Base-by-base conservation (phyloP, 2,888 invertebrate genomes). In the Ptilodon capucinus region DNA sequence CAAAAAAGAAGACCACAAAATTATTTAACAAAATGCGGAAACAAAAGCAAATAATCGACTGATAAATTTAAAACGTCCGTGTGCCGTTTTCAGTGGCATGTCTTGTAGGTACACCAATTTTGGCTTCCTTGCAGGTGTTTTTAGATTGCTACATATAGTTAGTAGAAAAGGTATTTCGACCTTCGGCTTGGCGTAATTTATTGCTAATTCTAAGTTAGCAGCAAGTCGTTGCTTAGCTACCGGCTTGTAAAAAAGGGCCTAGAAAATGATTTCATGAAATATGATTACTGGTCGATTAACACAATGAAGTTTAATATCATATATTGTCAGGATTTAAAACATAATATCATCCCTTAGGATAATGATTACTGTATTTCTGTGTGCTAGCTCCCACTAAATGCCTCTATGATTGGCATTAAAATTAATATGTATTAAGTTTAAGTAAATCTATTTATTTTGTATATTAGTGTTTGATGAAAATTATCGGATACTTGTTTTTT, bases 381-480 rank as follows among this genome's bases (percentile, higher is more conserved):
- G 35, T 40, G 5, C 35, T 30, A 44, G 21, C 19, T 56, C 74
- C 72, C 74, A 66, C 74, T 70, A 64, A 64, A 57, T 71, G 63
- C 50, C 51, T 38, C 32, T 25, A 28, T 42, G 11, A 41, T 57
- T 50, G 28, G 51, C 30, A n/a, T 50, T 43, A 2, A 55, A 49
- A 57, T 57, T 57, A 41, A 28, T 55, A 39, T 32, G 32, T 32
- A 14, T 35, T 35, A 17, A n/a, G n/a, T n/a, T n/a, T 35, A 35
- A 17, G 35, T 46, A 38, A n/a, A n/a, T n/a, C 11, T 19, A 23
- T 21, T 2, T 40, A 16, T 45, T 45, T 39, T 25, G 11, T 46
- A 48, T 44, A 38, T 42, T 42, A 48, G 39, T 57, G 39, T 47
- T 28, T 51, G 36, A 54, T 57, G 44, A 57, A 60, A 60, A 51